These are phyloP conservation scores for Orthonyx spaldingii DNA, from an alignment of 2,113 vertebrate genomes.

Conservation along the genomic window DNA sequence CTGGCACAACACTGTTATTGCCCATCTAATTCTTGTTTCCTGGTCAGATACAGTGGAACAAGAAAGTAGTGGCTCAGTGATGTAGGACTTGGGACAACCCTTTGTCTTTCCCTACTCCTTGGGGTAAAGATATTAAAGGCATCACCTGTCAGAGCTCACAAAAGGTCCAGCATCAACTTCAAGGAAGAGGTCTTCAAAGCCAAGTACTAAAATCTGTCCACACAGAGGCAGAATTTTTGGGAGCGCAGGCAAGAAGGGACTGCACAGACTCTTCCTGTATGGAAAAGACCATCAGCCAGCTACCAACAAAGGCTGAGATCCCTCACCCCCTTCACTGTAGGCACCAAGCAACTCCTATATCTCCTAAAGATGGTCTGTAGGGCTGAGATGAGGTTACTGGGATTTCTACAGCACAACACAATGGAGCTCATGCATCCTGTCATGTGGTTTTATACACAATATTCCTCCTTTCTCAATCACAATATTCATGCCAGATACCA, in stretches of 20 bases:
- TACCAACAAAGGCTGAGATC: background rate
- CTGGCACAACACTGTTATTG: background rate
- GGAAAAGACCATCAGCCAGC: background rate
- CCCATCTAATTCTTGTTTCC: background rate
- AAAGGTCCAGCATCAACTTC: background rate
- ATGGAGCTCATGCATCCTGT: background rate
- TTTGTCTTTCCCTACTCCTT: background rate
- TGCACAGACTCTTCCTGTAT: background rate
- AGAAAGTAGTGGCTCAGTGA: background rate
- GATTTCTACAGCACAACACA: background rate
- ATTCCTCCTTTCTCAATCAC: background rate
- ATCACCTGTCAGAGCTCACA: background rate
- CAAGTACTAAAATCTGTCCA: background rate
- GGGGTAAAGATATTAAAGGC: background rate
- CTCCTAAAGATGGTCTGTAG: background rate
- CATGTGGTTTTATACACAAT: background rate
- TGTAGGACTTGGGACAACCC: accelerated
- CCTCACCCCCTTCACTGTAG: background rate
- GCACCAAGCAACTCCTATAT: background rate
- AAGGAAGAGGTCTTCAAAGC: background rate
- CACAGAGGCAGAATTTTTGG: background rate
- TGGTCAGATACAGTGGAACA: background rate
- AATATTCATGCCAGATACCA: background rate
- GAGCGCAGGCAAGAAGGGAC: background rate
- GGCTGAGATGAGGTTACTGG: accelerated